Percentiles rank a stretch among this genome's conserved stretches.
Conservation (phyloP, 2,888 invertebrate genomes). For the Chironomus tentans region DNA sequence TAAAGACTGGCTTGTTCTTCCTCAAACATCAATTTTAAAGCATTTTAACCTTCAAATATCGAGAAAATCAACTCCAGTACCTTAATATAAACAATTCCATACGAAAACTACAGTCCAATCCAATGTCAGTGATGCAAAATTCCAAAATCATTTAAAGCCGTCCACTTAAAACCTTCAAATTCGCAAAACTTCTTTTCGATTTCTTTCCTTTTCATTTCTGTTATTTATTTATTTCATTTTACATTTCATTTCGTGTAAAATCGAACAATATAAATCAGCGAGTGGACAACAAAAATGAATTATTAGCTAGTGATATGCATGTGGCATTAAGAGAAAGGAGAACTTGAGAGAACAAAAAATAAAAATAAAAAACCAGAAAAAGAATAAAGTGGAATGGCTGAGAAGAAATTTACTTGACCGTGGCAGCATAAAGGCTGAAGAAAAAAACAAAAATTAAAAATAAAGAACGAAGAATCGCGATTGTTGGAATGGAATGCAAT, state of each 20-base stretch:
- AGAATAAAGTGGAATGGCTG: not conserved
- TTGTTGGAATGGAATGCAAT: not conserved
- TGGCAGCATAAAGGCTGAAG: not conserved
- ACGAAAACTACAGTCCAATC: too few species aligned
- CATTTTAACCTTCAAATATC: too few species aligned
- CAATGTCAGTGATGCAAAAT: too few species aligned
- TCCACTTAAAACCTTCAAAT: too few species aligned
- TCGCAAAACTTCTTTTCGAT: too few species aligned
- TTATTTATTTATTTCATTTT: not conserved
- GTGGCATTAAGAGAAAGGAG: not conserved
- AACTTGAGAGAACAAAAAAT: not conserved
- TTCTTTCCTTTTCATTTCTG: too few species aligned
- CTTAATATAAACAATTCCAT: too few species aligned
- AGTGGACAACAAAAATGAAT: conserved; percentile 10
- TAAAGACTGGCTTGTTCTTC: too few species aligned
- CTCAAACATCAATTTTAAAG: too few species aligned
- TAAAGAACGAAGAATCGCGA: not conserved
- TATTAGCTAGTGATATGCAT: not conserved
- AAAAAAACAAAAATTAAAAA: not conserved
- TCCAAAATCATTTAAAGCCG: too few species aligned
- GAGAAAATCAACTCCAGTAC: too few species aligned
- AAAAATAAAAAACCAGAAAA: not conserved
- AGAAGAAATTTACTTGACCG: not conserved
- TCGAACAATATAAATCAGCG: conserved; percentile 11
- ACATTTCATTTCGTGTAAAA: not conserved